Conservation (phyloP, 2,888 invertebrate species). For the Euzophera pinguis region DNA sequence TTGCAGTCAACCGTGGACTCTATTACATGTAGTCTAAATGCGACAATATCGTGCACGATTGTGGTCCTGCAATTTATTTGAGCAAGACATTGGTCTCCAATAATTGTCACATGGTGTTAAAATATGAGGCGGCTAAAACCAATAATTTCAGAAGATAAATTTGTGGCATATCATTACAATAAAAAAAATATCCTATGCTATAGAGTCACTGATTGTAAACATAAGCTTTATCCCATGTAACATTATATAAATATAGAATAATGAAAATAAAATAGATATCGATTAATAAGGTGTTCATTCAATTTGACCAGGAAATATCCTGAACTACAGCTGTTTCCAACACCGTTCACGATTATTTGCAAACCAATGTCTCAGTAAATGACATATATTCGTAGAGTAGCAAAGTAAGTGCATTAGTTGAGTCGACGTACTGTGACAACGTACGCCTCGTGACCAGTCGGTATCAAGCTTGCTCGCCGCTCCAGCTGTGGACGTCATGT, state of each 20-base stretch:
- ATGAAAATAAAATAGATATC: too few relatives aligned
- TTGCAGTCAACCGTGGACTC: constrained; percentile 1
- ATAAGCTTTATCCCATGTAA: too few relatives aligned
- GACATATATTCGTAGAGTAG: constrained; percentile 32
- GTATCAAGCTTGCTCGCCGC: constrained; percentile 54
- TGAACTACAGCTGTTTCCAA: not conserved
- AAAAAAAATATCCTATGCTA: too few relatives aligned
- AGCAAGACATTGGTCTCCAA: not conserved
- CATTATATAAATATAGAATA: too few relatives aligned
- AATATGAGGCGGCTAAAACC: too few relatives aligned
- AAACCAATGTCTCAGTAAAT: not conserved
- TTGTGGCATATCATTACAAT: too few relatives aligned
- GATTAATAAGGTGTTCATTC: too few relatives aligned
- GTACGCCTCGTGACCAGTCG: constrained; percentile 65
- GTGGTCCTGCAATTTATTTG: not conserved
- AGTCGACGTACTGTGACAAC: constrained; percentile 70
- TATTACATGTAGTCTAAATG: constrained; percentile 1
- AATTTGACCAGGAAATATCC: too few relatives aligned
- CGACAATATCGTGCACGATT: constrained; percentile 8
- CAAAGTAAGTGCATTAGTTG: constrained; percentile 48
- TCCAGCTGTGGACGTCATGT: constrained; percentile 57
- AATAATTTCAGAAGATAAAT: too few relatives aligned
- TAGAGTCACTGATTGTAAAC: too few relatives aligned
- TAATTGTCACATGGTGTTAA: not conserved
- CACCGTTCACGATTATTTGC: not conserved